phyloP scores from a whole-genome alignment of 2,888 invertebrate genomes.

The Epirrhoe tristata region DNA sequence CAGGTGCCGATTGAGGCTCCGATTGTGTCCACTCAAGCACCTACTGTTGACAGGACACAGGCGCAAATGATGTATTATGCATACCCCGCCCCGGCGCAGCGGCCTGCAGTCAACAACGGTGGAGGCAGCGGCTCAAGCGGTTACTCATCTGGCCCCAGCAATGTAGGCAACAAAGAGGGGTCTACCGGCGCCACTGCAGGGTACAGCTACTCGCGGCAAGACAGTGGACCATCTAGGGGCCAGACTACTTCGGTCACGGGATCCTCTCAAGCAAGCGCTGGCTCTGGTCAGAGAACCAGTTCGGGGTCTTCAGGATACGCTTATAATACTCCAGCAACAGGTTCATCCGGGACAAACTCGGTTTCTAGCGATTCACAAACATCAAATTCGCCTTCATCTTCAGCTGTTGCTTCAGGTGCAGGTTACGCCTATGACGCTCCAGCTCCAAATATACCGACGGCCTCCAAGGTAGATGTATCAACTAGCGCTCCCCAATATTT shows the following conservation, averaged over 20 bases:
- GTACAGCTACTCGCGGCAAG: conserved; percentile 56
- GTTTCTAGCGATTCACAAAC: conserved; percentile 13
- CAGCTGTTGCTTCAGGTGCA: conserved; percentile 31
- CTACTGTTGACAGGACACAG: conserved; percentile 71
- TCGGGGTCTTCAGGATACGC: conserved; percentile 49
- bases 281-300: conserved; percentile 23
- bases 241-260: conserved; percentile 25
- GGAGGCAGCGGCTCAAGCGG: conserved; percentile 60
- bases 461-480: conserved; percentile 50
- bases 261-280: conserved; percentile 30
- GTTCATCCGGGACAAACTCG: conserved; percentile 14
- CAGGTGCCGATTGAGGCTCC: conserved; percentile 50
- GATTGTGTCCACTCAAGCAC: conserved; percentile 65
- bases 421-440: conserved; percentile 41
- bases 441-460: conserved; percentile 12
- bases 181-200: conserved; percentile 41
- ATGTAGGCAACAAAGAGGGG: conserved; percentile 36
- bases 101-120: conserved; percentile 43
- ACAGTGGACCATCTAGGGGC: conserved; percentile 29
- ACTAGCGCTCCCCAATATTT: conserved; percentile 73
- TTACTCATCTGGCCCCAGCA: conserved; percentile 44
- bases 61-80: conserved; percentile 78
- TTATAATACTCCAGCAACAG: conserved; percentile 41
- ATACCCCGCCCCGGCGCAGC: conserved; percentile 65
- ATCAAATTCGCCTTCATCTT: background rate